Evolutionary conservation across 2,888 invertebrate species (phyloP), one percentile per base, ranked within the genome.

Genomic region (Leptopilina drosophilae): DNA sequence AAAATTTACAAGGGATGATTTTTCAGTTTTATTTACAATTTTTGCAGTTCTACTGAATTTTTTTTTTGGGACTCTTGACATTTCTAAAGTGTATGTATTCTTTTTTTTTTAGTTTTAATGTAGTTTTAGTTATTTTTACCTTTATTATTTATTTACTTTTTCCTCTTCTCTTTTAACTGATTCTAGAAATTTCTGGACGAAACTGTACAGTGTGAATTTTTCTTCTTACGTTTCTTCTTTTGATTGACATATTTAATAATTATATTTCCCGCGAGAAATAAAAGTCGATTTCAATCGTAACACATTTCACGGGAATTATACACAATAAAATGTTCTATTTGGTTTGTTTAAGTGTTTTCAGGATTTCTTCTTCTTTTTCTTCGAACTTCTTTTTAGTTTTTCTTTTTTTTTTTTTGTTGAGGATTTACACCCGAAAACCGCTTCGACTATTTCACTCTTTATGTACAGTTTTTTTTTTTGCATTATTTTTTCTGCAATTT

Each of bases 391-490:
- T 69, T 69, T 9, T 42, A 42, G 0, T 42, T 42, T 42, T 69
- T 20, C n/a, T n/a, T 53, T 14, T 20, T 12, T 12, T 49, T 20
- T 33, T 53, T 49, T 26, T 49, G 20, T 53, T 69, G 26, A 33
- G 33, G 33, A 33, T 49, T 53, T 26, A 20, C 53, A 69, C 69
- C 53, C 69, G 53, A 53, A 69, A 69, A 69, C 69, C 69, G 26
- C 49, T 69, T 69, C 53, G 69, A 69, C 69, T 69, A 69, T 69
- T 69, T 69, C 69, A 69, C 69, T 69, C 69, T 33, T 69, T 83
- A 84, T 82, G 65, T 81, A 84, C 84, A 84, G 80, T 77, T 82
- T 67, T 78, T 78, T 80, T 49, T 49, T 49, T 49, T 49, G 9
- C 11, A 3, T 42, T 8, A 42, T 42, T 42, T 42, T 42, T 42